These are phyloP conservation scores for Gandaritis pyraliata DNA, from an alignment of 2,888 invertebrate species.

Conservation along the genomic window DNA sequence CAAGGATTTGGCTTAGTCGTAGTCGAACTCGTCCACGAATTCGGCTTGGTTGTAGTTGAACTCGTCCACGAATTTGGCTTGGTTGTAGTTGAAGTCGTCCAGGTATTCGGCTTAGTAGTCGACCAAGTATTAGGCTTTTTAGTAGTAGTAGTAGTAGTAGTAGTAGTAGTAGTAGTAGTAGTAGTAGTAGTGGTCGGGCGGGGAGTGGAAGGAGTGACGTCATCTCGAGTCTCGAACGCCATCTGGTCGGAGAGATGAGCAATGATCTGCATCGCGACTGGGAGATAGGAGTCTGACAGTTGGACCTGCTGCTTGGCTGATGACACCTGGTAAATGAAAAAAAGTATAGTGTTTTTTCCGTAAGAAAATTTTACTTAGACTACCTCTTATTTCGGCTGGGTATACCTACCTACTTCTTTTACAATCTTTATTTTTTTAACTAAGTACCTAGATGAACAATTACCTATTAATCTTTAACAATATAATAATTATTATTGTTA, in stretches of 20 bases:
- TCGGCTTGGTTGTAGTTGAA: slow-evolving; percentile 21
- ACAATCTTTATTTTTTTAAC: too few species aligned
- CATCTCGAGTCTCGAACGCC: slow-evolving; percentile 80
- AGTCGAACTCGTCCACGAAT: slow-evolving; percentile 39
- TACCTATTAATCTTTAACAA: too few species aligned
- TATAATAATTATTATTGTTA: too few species aligned
- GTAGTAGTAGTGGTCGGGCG: slow-evolving; percentile 7
- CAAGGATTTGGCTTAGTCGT: slow-evolving; percentile 20
- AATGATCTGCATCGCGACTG: slow-evolving; percentile 88
- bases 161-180: slow-evolving; percentile 1
- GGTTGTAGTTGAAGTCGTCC: slow-evolving; percentile 32
- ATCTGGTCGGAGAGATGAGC: slow-evolving; percentile 86
- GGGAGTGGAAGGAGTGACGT: slow-evolving; percentile 53
- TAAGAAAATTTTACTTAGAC: too few species aligned
- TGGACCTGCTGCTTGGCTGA: slow-evolving; percentile 76
- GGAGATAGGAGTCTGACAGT: slow-evolving; percentile 86
- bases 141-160: slow-evolving; percentile 17
- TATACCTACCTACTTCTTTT: too few species aligned
- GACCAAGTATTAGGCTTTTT: slow-evolving; percentile 9
- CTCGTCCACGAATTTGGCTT: slow-evolving; percentile 39
- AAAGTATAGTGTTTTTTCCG: too few species aligned
- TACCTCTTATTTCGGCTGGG: too few species aligned
- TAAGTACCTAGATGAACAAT: too few species aligned
- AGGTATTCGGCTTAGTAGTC: slow-evolving; percentile 38
- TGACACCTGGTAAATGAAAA: slow-evolving; percentile 60